Percentiles rank a stretch among this genome's conserved stretches.
These are phyloP conservation scores for Drosophila grimshawi DNA, from an alignment of 1,140 invertebrate species.

Conservation along the genomic window DNA sequence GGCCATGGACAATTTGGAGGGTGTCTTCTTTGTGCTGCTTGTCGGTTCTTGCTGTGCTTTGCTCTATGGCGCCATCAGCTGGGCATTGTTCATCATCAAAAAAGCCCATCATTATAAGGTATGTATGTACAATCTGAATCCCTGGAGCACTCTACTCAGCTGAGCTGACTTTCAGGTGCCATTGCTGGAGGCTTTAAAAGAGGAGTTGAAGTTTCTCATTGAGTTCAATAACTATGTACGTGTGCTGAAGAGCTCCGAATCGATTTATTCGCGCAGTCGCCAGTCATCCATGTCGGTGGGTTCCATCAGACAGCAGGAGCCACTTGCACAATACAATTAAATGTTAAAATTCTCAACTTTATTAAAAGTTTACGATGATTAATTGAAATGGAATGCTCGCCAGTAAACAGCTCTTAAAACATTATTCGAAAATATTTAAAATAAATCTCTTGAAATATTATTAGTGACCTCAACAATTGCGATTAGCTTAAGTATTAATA, in stretches of 20 bases:
- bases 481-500: not conserved
- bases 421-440: slow-evolving; percentile 5
- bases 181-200: slow-evolving; percentile 88
- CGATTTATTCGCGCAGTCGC: slow-evolving; percentile 73
- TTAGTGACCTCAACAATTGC: not conserved
- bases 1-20: slow-evolving; percentile 88
- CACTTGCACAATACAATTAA: slow-evolving; percentile 27
- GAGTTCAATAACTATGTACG: slow-evolving; percentile 91
- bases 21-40: slow-evolving; percentile 89
- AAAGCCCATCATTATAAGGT: slow-evolving; percentile 68
- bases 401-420: slow-evolving; percentile 5
- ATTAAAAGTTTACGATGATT: slow-evolving; percentile 50
- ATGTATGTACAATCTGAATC: slow-evolving; percentile 44
- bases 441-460: not conserved
- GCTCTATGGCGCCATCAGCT: slow-evolving; percentile 83
- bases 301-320: slow-evolving; percentile 44
- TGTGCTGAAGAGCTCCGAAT: slow-evolving; percentile 84
- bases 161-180: slow-evolving; percentile 85
- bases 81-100: slow-evolving; percentile 70
- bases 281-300: slow-evolving; percentile 72
- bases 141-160: too few relatives aligned
- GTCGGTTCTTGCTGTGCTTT: slow-evolving; percentile 85
- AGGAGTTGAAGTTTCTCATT: slow-evolving; percentile 90
- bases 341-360: slow-evolving; percentile 20
- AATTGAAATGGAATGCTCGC: slow-evolving; percentile 50